phyloP scores from a whole-genome alignment of 2,113 vertebrate genomes.

The Nibea albiflora region DNA sequence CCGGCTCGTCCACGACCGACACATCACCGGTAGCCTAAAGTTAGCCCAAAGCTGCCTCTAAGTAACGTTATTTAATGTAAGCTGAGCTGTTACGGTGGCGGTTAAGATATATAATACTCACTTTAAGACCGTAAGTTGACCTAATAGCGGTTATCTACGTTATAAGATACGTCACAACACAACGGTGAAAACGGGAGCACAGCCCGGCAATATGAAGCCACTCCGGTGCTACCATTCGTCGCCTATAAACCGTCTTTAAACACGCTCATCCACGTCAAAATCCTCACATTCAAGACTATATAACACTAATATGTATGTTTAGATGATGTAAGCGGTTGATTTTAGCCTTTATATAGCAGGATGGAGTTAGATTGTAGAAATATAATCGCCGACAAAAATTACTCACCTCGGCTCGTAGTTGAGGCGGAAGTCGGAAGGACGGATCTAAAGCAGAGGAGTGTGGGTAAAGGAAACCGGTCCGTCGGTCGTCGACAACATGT shows the following conservation, averaged over 20 bases:
- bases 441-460: slow-evolving; percentile 35
- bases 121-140: not conserved
- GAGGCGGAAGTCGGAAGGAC: slow-evolving; percentile 82
- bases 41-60: not conserved
- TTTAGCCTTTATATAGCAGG: not conserved
- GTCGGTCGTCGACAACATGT: slow-evolving; percentile 14
- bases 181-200: accelerated
- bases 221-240: not conserved
- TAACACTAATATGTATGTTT: accelerated
- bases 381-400: not conserved
- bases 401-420: slow-evolving; percentile 68
- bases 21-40: too few relatives aligned
- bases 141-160: accelerated
- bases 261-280: slow-evolving; percentile 1
- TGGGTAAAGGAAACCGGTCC: slow-evolving; percentile 74
- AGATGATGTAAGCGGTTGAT: accelerated
- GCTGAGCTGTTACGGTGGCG: accelerated
- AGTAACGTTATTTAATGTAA: accelerated
- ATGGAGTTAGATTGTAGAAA: slow-evolving; percentile 70
- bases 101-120: too few relatives aligned
- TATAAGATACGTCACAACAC: too few relatives aligned
- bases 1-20: too few relatives aligned
- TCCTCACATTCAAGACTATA: accelerated
- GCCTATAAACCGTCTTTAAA: not conserved
- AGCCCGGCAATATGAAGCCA: slow-evolving; percentile 15